Base-by-base conservation (phyloP, 2,888 invertebrate species). In the Callyntrura sp. region DNA sequence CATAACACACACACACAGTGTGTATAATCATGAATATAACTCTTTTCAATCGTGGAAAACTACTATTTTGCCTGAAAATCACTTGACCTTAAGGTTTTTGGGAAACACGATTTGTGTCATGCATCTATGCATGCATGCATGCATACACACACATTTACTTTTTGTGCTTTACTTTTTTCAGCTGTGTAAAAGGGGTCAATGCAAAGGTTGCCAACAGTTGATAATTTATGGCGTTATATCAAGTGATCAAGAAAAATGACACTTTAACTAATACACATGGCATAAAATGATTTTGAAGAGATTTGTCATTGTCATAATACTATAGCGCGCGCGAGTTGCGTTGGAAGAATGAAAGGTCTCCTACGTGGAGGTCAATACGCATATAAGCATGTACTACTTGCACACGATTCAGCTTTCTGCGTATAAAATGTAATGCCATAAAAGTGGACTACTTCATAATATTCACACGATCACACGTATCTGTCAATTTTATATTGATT, bases 171-270 rank as follows among this genome's bases (percentile, higher is more conserved):
- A 62, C n/a, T n/a, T 65, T 43, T 65, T 83, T 83, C 65, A 20
- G 68, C 28, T 45, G 45, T 51, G 76, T 76, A 76, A 76, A 81
- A 65, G 68, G 68, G 83, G 83, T 83, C 83, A 83, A 28, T 65
- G 68, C 65, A 83, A 83, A 83, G 83, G 83, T 83, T 83, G 43
- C 68, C 48, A 76, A 45, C 20, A 14, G 45, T 12, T 45, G 23
- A 51, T 83, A 68, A 83, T 83, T 83, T 83, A 83, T 83, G 68
- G 43, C 23, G 83, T 68, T 83, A n/a, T n/a, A 82, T 83, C 83
- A 83, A 83, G 51, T 83, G 83, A 83, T 83, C 68, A 68, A 83
- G 83, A 68, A 28, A 83, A 83, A 68, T 83, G 83, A 65, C 83
- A 83, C 83, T 83, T 68, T 83, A 83, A 83, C 83, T 83, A 68